These are phyloP conservation scores for Cryptus viduatorius DNA, from an alignment of 2,888 invertebrate species.

Conservation along the genomic window DNA sequence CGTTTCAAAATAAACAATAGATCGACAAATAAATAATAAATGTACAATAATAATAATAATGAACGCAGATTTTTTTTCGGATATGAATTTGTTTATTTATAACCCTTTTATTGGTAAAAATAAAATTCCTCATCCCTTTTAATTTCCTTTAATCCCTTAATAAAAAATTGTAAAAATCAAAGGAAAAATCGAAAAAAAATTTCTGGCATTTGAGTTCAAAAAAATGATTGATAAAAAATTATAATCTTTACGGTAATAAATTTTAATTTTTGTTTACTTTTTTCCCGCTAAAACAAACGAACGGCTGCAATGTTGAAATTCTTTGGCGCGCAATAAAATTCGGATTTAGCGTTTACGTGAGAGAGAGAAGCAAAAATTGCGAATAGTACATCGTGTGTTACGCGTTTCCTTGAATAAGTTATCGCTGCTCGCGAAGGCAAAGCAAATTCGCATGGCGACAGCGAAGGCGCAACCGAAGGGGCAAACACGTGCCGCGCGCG, in stretches of 20 bases:
- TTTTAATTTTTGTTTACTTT: background rate
- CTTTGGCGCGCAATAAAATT: background rate
- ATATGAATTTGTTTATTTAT: background rate
- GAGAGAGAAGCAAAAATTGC: background rate
- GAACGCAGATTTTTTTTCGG: no score
- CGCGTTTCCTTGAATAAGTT: conserved; percentile 41
- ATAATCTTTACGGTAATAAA: no score
- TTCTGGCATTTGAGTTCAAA: no score
- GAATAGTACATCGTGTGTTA: conserved; percentile 40
- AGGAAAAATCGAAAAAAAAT: no score
- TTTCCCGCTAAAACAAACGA: background rate
- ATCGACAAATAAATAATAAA: no score
- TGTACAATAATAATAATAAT: no score
- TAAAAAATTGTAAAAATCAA: no score
- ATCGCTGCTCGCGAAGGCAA: conserved; percentile 21
- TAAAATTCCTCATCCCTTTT: background rate
- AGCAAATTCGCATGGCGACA: conserved; percentile 47
- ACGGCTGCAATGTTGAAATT: background rate
- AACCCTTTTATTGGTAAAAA: background rate
- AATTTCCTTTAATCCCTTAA: no score
- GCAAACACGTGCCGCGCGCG: conserved; percentile 30
- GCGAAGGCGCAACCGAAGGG: background rate
- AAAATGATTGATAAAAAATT: no score
- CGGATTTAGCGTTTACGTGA: background rate
- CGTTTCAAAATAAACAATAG: no score